Percentiles rank a stretch among this genome's conserved stretches.
These are phyloP conservation scores for Xerus rutilus DNA, from an alignment of 2,797 vertebrate species.

Conservation along the genomic window DNA sequence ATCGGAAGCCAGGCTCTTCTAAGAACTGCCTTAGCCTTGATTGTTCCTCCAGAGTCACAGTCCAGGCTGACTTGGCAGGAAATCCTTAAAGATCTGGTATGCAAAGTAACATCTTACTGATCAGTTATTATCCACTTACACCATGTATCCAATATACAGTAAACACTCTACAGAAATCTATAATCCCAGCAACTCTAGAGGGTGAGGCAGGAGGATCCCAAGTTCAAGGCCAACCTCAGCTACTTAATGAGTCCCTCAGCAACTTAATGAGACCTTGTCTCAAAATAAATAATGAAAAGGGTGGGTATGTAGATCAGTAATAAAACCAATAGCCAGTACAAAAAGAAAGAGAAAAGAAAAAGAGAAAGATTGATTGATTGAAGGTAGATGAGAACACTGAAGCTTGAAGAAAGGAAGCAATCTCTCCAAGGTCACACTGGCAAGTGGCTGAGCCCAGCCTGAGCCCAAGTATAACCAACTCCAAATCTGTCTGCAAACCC, in stretches of 20 bases:
- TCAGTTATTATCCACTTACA: background rate
- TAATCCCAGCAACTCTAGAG: too few species aligned
- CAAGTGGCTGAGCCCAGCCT: background rate
- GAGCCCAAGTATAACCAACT: background rate
- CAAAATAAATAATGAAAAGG: too few species aligned
- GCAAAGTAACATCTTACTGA: background rate
- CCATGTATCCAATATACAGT: background rate
- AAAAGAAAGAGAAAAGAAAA: too few species aligned
- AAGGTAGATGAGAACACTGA: background rate
- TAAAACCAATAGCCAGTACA: too few species aligned
- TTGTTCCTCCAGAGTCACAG: background rate
- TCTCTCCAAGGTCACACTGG: background rate
- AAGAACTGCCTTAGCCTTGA: background rate
- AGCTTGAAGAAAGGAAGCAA: constrained; percentile 14
- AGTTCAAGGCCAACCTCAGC: too few species aligned
- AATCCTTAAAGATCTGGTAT: constrained; percentile 7
- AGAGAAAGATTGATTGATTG: too few species aligned
- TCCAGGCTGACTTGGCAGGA: constrained; percentile 16
- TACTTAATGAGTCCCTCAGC: too few species aligned
- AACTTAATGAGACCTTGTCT: too few species aligned
- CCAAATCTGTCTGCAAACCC: background rate
- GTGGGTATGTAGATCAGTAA: too few species aligned
- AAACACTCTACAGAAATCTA: background rate
- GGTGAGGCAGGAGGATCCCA: too few species aligned
- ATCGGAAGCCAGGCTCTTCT: background rate